Conservation (phyloP, 1,140 invertebrate genomes). For the Mycetomoellerius zeteki region DNA sequence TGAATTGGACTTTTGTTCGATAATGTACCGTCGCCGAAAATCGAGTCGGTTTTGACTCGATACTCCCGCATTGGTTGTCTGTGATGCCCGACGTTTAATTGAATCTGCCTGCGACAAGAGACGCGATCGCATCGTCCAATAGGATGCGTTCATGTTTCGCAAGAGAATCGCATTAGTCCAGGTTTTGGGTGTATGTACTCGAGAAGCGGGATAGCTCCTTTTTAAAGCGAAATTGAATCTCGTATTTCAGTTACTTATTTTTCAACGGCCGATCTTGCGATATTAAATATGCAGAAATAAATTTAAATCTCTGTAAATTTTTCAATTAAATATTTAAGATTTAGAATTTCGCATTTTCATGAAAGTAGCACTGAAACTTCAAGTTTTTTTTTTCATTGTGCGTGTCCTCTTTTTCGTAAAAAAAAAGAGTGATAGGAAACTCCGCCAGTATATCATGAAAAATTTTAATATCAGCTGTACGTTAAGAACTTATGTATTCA, state of each 20-base stretch:
- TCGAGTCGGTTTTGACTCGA: constrained; percentile 22
- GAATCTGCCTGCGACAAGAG: constrained; percentile 53
- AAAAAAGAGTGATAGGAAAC: neutral
- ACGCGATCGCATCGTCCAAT: constrained; percentile 43
- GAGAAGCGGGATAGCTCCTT: neutral
- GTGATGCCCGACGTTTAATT: constrained; percentile 45
- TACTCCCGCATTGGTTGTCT: constrained; percentile 8
- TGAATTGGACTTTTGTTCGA: constrained; percentile 7
- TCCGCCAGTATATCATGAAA: neutral
- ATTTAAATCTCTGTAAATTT: neutral
- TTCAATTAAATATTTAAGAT: neutral
- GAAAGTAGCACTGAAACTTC: neutral
- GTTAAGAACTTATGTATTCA: constrained; percentile 12
- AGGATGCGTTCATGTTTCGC: constrained; percentile 35
- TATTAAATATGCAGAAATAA: constrained; percentile 17
- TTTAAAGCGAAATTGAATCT: constrained; percentile 15
- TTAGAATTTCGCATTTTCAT: neutral
- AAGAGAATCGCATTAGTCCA: constrained; percentile 32
- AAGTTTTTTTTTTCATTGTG: neutral
- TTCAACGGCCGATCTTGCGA: neutral
- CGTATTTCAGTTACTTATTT: neutral
- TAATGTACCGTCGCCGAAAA: constrained; percentile 29
- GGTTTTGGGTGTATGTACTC: neutral
- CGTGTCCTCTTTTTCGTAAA: neutral
- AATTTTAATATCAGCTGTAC: constrained; percentile 2